Evolutionary conservation across 1,140 invertebrate genomes (phyloP).

Genomic region (Euwallacea similis): DNA sequence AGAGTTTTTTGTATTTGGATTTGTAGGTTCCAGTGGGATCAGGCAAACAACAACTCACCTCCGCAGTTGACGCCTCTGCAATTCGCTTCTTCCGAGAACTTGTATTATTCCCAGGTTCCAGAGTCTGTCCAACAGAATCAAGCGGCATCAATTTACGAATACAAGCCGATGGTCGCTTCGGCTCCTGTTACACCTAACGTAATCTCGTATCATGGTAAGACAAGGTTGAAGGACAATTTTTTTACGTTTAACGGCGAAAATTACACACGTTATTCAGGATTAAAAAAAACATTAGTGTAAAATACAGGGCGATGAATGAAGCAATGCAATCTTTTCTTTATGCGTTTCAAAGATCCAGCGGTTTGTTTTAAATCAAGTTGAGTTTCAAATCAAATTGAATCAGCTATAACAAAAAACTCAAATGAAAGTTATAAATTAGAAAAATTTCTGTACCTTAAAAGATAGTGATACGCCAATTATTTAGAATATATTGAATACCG

Average conservation of each 20-base stretch:
- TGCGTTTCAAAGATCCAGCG: too few species aligned
- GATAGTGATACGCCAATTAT: too few species aligned
- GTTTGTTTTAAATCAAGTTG: slow-evolving; percentile 4
- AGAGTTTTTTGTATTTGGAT: too few species aligned
- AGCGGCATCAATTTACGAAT: slow-evolving; percentile 32
- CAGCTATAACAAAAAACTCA: too few species aligned
- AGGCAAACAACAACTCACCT: slow-evolving; percentile 25
- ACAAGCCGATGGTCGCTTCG: slow-evolving; percentile 44
- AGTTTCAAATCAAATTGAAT: background rate
- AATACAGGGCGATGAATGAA: background rate
- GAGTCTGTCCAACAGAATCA: slow-evolving; percentile 28
- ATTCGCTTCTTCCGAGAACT: slow-evolving; percentile 11
- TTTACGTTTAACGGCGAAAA: too few species aligned
- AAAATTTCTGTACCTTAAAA: too few species aligned
- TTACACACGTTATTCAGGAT: too few species aligned
- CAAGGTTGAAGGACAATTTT: too few species aligned
- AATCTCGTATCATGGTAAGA: slow-evolving; percentile 44
- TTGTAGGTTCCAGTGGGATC: slow-evolving; percentile 36
- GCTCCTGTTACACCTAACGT: slow-evolving; percentile 44
- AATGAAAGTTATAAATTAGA: too few species aligned
- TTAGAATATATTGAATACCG: too few species aligned
- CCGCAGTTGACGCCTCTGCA: background rate
- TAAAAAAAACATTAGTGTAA: background rate
- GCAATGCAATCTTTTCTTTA: background rate
- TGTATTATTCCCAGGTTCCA: slow-evolving; percentile 19